Base-by-base conservation (phyloP, 2,888 invertebrate genomes). In the Phalera bucephala region DNA sequence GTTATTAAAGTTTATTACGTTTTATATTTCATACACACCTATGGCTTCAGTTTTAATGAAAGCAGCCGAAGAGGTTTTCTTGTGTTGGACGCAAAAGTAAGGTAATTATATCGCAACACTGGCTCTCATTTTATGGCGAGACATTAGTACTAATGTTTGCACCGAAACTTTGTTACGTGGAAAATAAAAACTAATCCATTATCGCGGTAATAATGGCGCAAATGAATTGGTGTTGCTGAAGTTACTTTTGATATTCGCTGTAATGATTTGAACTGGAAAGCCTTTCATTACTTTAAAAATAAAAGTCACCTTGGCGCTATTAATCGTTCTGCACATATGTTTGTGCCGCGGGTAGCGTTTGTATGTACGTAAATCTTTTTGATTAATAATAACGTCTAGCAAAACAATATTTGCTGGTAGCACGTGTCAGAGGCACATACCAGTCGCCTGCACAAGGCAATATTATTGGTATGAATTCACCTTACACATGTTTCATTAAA, bases 111-210 rank as follows among this genome's bases (percentile, higher is more conserved):
- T 66, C 50, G 60, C 64, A 59, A 69, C 65, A 58, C 63, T 57
- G 57, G 52, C 55, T 61, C 39, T 51, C 60, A 58, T 70, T 73
- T 55, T 57, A 64, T 58, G 54, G 56, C 38, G 36, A 43, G 49
- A 65, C 73, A 80, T 80, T 80, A 79, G 64, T 62, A 67, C 57
- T 73, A 77, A 78, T 76, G 77, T 72, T 64, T 60, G 62, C 64
- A 68, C 65, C 64, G 58, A 60, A 75, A 76, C 55, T 74, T 69
- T 68, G 66, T 68, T 69, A 63, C 65, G 61, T 66, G 64, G 69
- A 72, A 72, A 75, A 77, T 71, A 75, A 72, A 70, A 72, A 67
- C 70, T 64, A 68, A 72, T 75, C 67, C 66, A 63, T 74, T 72
- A 78, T 62, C 64, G 60, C 48, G 11, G 64, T 60, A 63, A 71